phyloP scores from a whole-genome alignment of 2,888 invertebrate genomes.

The Laspeyria flexula region DNA sequence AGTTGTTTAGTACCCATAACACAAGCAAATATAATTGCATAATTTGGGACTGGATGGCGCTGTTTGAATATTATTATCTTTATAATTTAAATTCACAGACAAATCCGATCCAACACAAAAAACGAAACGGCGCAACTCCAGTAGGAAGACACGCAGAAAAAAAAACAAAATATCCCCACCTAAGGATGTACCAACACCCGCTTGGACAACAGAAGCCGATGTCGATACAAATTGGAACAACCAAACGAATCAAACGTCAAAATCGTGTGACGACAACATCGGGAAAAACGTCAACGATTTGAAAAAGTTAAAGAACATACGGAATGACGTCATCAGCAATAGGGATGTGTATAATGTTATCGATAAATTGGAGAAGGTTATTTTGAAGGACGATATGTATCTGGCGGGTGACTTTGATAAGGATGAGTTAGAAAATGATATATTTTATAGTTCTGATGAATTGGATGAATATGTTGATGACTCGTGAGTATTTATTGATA shows the following conservation, averaged over 20 bases:
- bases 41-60: neutral
- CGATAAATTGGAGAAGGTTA: constrained; percentile 72
- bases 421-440: constrained; percentile 68
- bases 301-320: constrained; percentile 24
- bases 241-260: constrained; percentile 46
- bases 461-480: constrained; percentile 68
- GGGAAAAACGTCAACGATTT: constrained; percentile 77
- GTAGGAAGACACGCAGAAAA: constrained; percentile 68
- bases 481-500: constrained; percentile 58
- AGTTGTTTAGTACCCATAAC: too few relatives aligned
- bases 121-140: constrained; percentile 67
- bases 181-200: constrained; percentile 50
- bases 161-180: constrained; percentile 70
- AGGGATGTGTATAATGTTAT: constrained; percentile 68
- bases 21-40: too few relatives aligned
- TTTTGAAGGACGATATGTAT: constrained; percentile 73
- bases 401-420: constrained; percentile 68
- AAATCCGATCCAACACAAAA: constrained; percentile 56
- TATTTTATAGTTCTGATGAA: constrained; percentile 71
- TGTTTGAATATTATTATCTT: constrained; percentile 19
- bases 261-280: constrained; percentile 56
- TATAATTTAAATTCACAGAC: constrained; percentile 19
- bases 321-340: constrained; percentile 39
- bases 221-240: constrained; percentile 50
- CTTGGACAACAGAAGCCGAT: constrained; percentile 16